Evolutionary conservation across 2,888 invertebrate species (phyloP), one percentile per base, ranked within the genome.

Genomic region (Anthophora plumipes): DNA sequence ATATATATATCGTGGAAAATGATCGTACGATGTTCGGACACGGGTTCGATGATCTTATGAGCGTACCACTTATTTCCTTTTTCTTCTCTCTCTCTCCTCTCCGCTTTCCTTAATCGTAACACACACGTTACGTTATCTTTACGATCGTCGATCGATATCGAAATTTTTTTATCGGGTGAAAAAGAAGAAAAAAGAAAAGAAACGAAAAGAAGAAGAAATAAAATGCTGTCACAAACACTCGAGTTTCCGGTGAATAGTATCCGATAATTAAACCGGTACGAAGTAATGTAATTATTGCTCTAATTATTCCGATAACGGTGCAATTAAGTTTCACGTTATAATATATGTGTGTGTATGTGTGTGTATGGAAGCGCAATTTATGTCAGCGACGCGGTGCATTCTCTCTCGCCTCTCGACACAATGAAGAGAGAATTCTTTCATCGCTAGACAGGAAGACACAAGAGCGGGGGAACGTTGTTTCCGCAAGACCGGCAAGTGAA

Each of bases 401-500:
- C 61, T 59, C 61, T 59, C 59, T 59, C 67, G 66, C 37, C 67
- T 52, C 52, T 46, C 52, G 52, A 11, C 67, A 37, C 68, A 69
- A 82, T 69, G 50, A 60, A 25, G 55, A 52, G 68, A 50, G 64
- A 74, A 54, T 71, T 31, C 37, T 66, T 71, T 69, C n/a, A 39
- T 20, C 20, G 54, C 61, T 4, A 31, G 63, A 72, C 70, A 54
- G 75, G 66, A 81, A 79, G 83, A 57, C 74, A 85, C 31, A 68
- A n/a, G 72, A 84, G 86, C n/a, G 70, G 22, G 72, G 85, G 87
- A 86, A 88, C 85, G 86, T 31, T 31, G 86, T 89, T 89, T 90
- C 89, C 87, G 89, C 83, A 57, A 77, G 82, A 81, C 69, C 84
- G 80, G 59, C 85, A 84, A 83, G 87, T 86, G 89, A 90, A 91